Evolutionary conservation across 2,113 vertebrate genomes (phyloP).

Genomic region (Diphyllodes magnificus): DNA sequence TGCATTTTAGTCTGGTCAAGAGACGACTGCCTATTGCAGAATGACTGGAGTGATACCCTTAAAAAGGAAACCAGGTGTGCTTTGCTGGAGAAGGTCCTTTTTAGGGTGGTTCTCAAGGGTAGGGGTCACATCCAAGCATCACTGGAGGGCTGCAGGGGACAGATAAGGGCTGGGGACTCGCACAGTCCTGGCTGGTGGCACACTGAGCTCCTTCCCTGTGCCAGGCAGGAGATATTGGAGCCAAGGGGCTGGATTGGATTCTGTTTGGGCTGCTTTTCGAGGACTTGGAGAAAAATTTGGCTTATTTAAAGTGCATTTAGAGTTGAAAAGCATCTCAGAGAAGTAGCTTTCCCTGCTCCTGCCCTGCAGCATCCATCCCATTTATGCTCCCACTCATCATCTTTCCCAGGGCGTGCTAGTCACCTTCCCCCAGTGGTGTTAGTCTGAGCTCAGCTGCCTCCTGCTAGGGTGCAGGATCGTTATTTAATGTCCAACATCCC

Average conservation of each 20-base stretch:
- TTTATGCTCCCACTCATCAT: background rate
- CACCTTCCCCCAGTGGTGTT: background rate
- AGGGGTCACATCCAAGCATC: background rate
- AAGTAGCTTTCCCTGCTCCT: background rate
- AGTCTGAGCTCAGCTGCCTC: background rate
- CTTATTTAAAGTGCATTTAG: conserved; percentile 44
- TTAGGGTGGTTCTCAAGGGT: background rate
- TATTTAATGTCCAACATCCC: background rate
- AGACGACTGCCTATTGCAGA: background rate
- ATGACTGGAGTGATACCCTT: background rate
- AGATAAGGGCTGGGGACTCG: accelerated
- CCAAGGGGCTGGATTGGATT: background rate
- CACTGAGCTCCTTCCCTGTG: background rate
- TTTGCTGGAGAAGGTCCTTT: background rate
- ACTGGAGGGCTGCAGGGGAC: background rate
- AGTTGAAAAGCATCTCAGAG: conserved; percentile 6
- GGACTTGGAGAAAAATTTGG: background rate
- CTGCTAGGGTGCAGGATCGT: background rate
- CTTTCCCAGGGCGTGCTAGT: background rate
- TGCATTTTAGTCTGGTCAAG: conserved; percentile 15
- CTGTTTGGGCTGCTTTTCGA: background rate
- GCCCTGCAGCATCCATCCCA: background rate
- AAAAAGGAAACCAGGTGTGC: background rate
- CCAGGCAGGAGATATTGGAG: background rate
- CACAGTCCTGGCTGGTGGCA: background rate